Conservation (phyloP, 1,140 invertebrate genomes). For the Drosophila micromelanica region DNA sequence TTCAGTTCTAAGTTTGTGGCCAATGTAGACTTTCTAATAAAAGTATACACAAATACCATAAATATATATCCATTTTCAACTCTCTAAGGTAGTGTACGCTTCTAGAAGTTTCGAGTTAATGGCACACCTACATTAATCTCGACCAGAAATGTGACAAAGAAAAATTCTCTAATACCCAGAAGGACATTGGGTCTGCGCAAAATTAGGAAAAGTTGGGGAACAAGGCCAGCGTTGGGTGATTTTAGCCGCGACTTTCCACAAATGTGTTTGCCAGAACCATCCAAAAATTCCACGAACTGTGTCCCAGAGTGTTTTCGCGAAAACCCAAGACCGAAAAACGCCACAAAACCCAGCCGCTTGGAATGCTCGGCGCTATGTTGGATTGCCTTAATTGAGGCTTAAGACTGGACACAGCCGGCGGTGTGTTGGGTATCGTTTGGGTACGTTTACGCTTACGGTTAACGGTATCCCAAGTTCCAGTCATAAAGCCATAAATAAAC, state of each 20-base stretch:
- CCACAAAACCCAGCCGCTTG: conserved; percentile 37
- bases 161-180: conserved; percentile 5
- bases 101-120: not conserved
- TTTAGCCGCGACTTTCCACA: not conserved
- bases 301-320: conserved; percentile 28
- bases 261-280: conserved; percentile 10
- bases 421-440: not conserved
- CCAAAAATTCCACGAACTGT: conserved; percentile 29
- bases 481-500: conserved; percentile 74
- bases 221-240: conserved; percentile 13
- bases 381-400: conserved; percentile 63
- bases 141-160: not conserved
- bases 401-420: conserved; percentile 21
- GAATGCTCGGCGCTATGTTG: conserved; percentile 63
- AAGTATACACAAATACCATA: no score
- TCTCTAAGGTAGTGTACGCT: not conserved
- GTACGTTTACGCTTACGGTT: conserved; percentile 1
- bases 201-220: conserved; percentile 17
- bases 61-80: no score
- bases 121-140: no score
- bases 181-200: not conserved
- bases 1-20: no score
- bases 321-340: conserved; percentile 17
- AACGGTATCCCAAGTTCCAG: conserved; percentile 21
- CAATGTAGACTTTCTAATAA: no score